Evolutionary conservation across 1,140 invertebrate genomes (phyloP), one percentile per base, ranked within the genome.

Genomic region (Telenomus remus): DNA sequence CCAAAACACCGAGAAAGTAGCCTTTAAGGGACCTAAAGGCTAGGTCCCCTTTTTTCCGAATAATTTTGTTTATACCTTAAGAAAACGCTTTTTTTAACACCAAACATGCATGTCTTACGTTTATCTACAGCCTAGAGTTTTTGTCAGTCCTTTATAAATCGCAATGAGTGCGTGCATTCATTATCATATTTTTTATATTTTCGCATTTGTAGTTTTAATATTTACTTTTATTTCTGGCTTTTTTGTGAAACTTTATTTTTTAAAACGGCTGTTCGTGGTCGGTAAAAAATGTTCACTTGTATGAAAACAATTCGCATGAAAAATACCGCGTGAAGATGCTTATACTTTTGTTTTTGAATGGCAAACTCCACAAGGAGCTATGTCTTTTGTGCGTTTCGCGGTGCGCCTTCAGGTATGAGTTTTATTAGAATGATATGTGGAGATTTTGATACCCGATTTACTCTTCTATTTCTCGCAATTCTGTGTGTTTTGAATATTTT

Each of bases 51-150:
- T 57, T 82, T 83, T 83, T 81, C 84, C 79, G 72, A 82, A 85
- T 76, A 79, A 79, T 86, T 72, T 64, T 49, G 50, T 78, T 80
- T 81, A 79, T 84, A 85, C 56, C 51, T 81, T 86, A 84, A 85
- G 81, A 79, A 85, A 84, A 80, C 81, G 81, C 77, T 83, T 85
- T 85, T 84, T 85, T 82, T 81, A 86, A 87, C 85, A 88, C 84
- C 86, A 79, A 87, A 88, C 85, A 88, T 86, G 87, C 84, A 86
- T 87, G 82, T 83, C 84, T 88, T 85, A 82, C 61, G 82, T 85
- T 77, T 87, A 87, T 88, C 72, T 88, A 87, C 86, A 87, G 85
- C 84, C 85, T 87, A 86, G 81, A 86, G 79, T 84, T 86, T 87
- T 54, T 66, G 60, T 73, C 86, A 87, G 86, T 88, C 85, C 83